A percentile compares a stretch with the other conserved stretches of the same genome.
phyloP scores from a whole-genome alignment of 2,797 vertebrate genomes.

The Coluber constrictor region DNA sequence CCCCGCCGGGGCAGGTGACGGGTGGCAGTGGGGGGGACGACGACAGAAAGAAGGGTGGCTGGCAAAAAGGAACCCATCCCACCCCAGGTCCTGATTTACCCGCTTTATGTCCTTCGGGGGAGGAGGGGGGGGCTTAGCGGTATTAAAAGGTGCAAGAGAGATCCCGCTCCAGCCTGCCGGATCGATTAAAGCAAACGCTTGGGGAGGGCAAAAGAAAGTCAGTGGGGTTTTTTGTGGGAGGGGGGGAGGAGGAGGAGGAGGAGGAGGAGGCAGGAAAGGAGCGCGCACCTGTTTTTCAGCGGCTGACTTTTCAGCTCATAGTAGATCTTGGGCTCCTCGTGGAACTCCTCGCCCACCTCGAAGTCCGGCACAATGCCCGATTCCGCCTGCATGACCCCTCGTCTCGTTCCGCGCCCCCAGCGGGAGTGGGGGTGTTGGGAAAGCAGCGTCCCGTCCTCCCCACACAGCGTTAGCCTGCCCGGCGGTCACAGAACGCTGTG shows the following conservation, averaged over 20 bases:
- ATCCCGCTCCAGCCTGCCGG: neutral
- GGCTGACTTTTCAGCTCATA: slow-evolving; percentile 97
- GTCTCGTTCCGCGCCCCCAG: slow-evolving; percentile 46
- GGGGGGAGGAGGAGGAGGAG: neutral
- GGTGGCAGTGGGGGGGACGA: too few species aligned
- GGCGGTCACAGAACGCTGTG: neutral
- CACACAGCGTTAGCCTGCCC: neutral
- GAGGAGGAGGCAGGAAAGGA: too few species aligned
- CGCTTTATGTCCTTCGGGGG: neutral
- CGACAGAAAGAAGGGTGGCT: neutral
- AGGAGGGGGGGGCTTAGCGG: neutral
- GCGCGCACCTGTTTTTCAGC: slow-evolving; percentile 90
- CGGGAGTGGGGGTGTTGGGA: slow-evolving; percentile 4
- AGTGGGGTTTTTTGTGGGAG: neutral
- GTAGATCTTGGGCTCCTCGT: slow-evolving; percentile 94
- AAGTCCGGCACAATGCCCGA: slow-evolving; percentile 96
- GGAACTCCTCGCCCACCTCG: slow-evolving; percentile 91
- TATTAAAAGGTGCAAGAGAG: neutral
- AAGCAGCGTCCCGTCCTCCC: neutral
- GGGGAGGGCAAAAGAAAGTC: neutral
- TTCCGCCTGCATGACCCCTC: slow-evolving; percentile 86
- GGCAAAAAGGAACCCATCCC: neutral
- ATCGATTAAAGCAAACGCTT: neutral
- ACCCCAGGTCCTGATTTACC: neutral
- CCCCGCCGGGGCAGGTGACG: too few species aligned